Evolutionary conservation across 2,888 invertebrate genomes (phyloP).

Genomic region (Smittia aterrima): DNA sequence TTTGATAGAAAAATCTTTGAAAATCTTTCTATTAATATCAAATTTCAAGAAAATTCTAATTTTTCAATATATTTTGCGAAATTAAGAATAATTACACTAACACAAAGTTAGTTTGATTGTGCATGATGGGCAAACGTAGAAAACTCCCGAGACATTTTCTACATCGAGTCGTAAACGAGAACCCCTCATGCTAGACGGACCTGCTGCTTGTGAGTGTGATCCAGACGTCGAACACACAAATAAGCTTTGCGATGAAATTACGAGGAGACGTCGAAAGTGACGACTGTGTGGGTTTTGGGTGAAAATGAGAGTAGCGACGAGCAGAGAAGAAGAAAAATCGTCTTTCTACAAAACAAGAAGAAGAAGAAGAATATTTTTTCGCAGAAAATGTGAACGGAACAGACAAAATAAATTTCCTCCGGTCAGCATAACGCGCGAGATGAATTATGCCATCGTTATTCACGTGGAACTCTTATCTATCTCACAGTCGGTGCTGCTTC

Average conservation of each 20-base stretch:
- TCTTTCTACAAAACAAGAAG: not conserved
- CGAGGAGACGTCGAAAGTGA: not conserved
- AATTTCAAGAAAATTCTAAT: too few species aligned
- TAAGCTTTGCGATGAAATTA: not conserved
- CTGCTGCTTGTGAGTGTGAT: conserved; percentile 18
- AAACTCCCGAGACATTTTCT: conserved; percentile 22
- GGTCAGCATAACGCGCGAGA: not conserved
- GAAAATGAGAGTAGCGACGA: conserved; percentile 10
- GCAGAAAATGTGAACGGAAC: not conserved
- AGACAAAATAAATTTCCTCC: not conserved
- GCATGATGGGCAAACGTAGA: conserved; percentile 30
- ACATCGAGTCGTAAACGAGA: not conserved
- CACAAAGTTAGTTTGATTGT: too few species aligned
- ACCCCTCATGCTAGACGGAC: conserved; percentile 36
- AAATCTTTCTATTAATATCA: too few species aligned
- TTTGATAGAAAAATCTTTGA: too few species aligned
- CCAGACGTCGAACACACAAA: conserved; percentile 19
- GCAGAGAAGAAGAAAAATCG: not conserved
- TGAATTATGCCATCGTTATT: not conserved
- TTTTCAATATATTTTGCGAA: too few species aligned
- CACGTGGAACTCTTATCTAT: not conserved
- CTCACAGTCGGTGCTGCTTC: not conserved
- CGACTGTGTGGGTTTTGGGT: not conserved
- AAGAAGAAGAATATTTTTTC: not conserved
- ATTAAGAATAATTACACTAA: too few species aligned